These are phyloP conservation scores for Coreius guichenoti DNA, from an alignment of 2,797 vertebrate genomes.

Conservation along the genomic window DNA sequence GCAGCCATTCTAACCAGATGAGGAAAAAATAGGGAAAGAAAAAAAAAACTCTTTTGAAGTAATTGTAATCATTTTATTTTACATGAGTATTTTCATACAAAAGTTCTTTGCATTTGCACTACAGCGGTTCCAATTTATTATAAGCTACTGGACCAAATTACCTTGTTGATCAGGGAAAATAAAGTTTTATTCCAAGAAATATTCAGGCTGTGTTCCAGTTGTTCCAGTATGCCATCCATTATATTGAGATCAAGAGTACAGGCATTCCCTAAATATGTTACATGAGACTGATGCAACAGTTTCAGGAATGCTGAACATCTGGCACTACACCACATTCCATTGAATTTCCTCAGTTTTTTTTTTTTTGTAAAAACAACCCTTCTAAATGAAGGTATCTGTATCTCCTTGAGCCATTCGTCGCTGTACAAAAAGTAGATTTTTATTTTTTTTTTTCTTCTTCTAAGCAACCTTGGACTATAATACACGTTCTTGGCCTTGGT, in stretches of 20 bases:
- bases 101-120: neutral
- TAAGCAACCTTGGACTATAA: conserved; percentile 24
- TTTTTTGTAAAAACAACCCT: neutral
- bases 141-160: neutral
- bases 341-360: neutral
- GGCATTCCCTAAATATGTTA: conserved; percentile 17
- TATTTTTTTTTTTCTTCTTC: neutral
- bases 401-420: neutral
- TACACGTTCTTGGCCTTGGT: conserved; percentile 25
- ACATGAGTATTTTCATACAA: neutral
- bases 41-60: neutral
- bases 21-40: neutral
- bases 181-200: neutral
- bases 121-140: neutral
- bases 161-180: neutral
- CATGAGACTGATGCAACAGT: conserved; percentile 11
- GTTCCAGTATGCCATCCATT: neutral
- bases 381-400: neutral
- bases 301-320: conserved; percentile 30
- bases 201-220: neutral
- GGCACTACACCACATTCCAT: conserved; percentile 16
- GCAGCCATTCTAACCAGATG: conserved; percentile 37
- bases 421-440: neutral
- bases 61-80: neutral
- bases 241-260: conserved; percentile 12